phyloP scores from a whole-genome alignment of 2,888 invertebrate genomes.

The Drosophila imparisetae region DNA sequence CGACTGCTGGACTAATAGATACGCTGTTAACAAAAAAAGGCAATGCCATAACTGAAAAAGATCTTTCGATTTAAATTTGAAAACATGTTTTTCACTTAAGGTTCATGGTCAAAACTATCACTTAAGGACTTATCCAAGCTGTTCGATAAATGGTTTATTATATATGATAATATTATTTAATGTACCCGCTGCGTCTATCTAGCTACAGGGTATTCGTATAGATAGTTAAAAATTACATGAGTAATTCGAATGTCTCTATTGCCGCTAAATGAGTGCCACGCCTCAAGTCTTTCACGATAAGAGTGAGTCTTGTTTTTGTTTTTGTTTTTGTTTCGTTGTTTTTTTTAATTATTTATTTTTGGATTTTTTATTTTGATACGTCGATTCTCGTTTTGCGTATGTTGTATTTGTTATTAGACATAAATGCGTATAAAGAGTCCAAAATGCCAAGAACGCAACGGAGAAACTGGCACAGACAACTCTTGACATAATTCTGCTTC shows the following conservation, averaged over 20 bases:
- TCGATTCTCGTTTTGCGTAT: conserved; percentile 38
- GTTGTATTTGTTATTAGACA: conserved; percentile 31
- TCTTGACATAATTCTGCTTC: conserved; percentile 57
- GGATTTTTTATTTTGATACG: conserved; percentile 26
- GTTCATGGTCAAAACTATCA: neutral
- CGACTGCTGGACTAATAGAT: neutral
- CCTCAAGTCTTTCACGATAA: conserved; percentile 47
- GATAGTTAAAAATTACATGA: conserved; percentile 34
- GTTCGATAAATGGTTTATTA: too few relatives aligned
- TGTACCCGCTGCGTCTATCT: neutral
- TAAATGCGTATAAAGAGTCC: conserved; percentile 17
- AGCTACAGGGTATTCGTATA: neutral
- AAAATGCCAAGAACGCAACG: conserved; percentile 38
- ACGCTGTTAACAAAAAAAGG: neutral
- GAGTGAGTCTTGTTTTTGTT: conserved; percentile 6
- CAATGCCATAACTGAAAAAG: too few relatives aligned
- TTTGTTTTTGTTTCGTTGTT: neutral
- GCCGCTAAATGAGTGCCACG: conserved; percentile 49
- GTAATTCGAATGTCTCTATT: conserved; percentile 43
- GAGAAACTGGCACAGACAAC: conserved; percentile 56
- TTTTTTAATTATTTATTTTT: conserved; percentile 7
- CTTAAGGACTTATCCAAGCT: neutral
- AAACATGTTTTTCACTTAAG: neutral
- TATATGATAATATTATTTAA: neutral
- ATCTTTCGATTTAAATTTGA: neutral